Percentiles rank a stretch among this genome's conserved stretches.
Evolutionary conservation across 2,797 vertebrate genomes (phyloP).

Genomic region (Dicrostonyx torquatus): DNA sequence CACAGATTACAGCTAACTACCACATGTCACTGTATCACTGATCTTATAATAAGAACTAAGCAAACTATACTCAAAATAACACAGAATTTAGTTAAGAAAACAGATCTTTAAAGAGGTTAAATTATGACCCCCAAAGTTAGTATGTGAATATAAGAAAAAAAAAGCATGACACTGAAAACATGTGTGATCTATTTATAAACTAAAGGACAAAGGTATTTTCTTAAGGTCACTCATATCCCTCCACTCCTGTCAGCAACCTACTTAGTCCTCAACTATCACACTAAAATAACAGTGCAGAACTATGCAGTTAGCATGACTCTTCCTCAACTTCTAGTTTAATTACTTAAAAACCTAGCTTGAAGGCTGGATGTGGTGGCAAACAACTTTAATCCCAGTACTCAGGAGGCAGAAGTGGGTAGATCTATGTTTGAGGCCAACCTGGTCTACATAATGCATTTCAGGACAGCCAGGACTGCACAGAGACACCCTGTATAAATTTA

Average conservation of each 20-base stretch:
- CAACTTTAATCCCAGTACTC: background rate
- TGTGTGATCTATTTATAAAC: constrained; percentile 64
- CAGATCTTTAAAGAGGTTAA: constrained; percentile 43
- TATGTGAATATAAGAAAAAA: constrained; percentile 52
- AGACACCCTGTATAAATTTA: background rate
- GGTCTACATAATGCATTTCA: background rate
- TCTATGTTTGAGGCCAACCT: background rate
- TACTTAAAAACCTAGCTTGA: background rate
- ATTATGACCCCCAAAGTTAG: constrained; percentile 44
- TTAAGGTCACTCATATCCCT: constrained; percentile 48
- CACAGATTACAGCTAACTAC: background rate
- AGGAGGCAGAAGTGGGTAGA: background rate
- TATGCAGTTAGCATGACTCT: constrained; percentile 8
- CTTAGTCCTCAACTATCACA: constrained; percentile 23
- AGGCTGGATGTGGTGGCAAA: background rate
- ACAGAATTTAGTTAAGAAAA: constrained; percentile 56
- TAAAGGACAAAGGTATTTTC: constrained; percentile 60
- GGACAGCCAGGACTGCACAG: background rate
- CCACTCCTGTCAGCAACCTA: constrained; percentile 39
- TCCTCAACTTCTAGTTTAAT: constrained; percentile 40
- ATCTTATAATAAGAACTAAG: constrained; percentile 18
- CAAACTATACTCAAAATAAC: constrained; percentile 43
- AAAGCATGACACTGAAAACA: constrained; percentile 56
- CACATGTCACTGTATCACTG: constrained; percentile 37
- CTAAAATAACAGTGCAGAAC: constrained; percentile 45